Base-by-base conservation (phyloP, 2,888 invertebrate species). In the Sinopyrophorus schimmeli region DNA sequence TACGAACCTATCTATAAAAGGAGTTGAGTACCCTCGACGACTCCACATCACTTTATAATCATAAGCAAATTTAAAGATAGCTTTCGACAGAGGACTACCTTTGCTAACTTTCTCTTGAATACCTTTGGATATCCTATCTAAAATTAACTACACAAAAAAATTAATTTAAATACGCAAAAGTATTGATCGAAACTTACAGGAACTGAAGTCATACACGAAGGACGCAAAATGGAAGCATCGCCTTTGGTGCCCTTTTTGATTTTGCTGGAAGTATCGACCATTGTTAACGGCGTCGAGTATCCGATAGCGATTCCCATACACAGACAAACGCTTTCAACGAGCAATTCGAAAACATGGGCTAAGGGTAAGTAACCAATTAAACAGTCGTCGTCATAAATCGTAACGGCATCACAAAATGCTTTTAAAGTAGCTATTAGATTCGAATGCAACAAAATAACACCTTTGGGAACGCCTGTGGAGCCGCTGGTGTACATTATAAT, bases 401-500 rank as follows among this genome's bases (percentile, higher is more conserved):
- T 80, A 43, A 89, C 84, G 34, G 84, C 82, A 72, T 92, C 90
- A 17, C 87, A 86, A 74, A 88, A 92, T 3, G 87, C 84, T 70
- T 86, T 86, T 67, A 92, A 79, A 14, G 91, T 89, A 21, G 86
- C 79, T 59, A 92, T 78, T 68, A 91, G 83, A 74, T 92, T 92
- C 65, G 81, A 82, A 72, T 92, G 92, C 2, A 89, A 83, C 18
- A 92, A 76, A 11, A 90, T 69, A 7, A 92, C 90, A 64, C 95
- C 96, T 76, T 96, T 96, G 0, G 96, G 96, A 49, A 88, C 83
- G 39, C 96, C 97, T 2, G 98, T 98, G 1, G 96, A 96, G 3
- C 98, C 98, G 61, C 94, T 95, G 1, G 98, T 99, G 78, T 98
- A 99, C 98, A 99, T 99, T 26, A 99, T 88, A 64, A 99, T 92